Base-by-base conservation (phyloP, 2,888 invertebrate species). In the Stenodema calcarata region DNA sequence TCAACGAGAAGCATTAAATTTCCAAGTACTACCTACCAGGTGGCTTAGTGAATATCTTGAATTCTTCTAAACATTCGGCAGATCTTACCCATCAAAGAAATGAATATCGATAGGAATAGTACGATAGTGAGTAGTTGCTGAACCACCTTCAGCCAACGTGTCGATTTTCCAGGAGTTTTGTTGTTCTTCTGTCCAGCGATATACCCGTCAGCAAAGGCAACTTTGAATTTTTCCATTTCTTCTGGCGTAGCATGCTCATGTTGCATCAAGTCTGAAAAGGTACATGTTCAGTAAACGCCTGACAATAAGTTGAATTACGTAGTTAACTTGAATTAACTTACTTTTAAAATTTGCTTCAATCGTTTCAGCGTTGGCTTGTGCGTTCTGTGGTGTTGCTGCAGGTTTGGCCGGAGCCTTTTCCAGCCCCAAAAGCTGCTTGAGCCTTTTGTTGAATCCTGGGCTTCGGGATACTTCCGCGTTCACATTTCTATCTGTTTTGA, bases 191-290 rank as follows among this genome's bases (percentile, higher is more conserved):
- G 92, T 89, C 96, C 97, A 83, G 96, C 95, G 87, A 96, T 91
- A 90, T 97, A 98, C 0, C 98, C 98, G 91, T 98, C 98, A 47
- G 97, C 97, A 92, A 98, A 98, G 0, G 97, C 97, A 87, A 97
- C 93, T 92, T 97, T 97, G 86, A 97, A 93, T 90, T 94, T 94
- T 89, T 95, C 94, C 89, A 94, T 94, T 91, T 96, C 94, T 89
- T 92, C 90, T 30, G 91, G 89, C 87, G 91, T 91, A 30, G 92
- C 88, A 69, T 75, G 82, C 30, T 86, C 75, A 69, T 80, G 75
- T 44, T 50, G 47, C 18, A 81, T 54, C 23, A 76, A 75, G 27
- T 35, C 84, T 84, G 44, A 42, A 82, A 82, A 23, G 18, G 9
- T 62, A 62, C 7, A 35, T 35, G 35, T 35, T 4, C 35, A 35